These are phyloP conservation scores for Atrina japonica DNA, from an alignment of 2,888 invertebrate genomes.

Conservation along the genomic window DNA sequence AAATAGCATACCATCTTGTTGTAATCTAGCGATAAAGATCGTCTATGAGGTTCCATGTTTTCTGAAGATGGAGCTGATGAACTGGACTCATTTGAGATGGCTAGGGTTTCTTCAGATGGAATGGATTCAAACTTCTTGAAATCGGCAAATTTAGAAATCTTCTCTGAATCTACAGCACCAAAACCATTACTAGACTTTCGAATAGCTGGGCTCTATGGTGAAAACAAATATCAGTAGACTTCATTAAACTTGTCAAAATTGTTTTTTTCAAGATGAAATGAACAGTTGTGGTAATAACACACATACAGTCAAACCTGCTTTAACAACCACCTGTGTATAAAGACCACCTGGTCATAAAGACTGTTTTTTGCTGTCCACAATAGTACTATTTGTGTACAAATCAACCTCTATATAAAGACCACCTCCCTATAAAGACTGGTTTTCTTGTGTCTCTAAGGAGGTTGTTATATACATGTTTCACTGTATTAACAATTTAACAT, in stretches of 20 bases:
- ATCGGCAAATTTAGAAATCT: conserved; percentile 80
- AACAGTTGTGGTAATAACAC: no score
- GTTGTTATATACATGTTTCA: no score
- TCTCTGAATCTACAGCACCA: conserved; percentile 44
- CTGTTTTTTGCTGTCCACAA: no score
- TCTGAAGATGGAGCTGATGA: conserved; percentile 16
- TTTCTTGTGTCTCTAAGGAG: no score
- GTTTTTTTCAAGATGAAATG: no score
- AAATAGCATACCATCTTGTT: conserved; percentile 50
- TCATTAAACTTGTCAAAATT: neutral
- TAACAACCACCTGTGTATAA: no score
- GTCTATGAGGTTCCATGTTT: conserved; percentile 50
- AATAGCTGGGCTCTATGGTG: conserved; percentile 37
- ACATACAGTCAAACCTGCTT: no score
- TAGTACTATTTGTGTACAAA: no score
- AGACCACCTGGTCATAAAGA: no score
- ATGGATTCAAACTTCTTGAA: conserved; percentile 78
- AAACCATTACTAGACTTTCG: conserved; percentile 30
- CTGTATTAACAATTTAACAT: no score
- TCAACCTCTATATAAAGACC: no score
- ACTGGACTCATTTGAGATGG: conserved; percentile 22
- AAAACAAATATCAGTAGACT: neutral
- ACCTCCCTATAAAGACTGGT: no score
- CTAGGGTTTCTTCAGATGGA: conserved; percentile 65
- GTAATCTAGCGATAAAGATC: conserved; percentile 61